Evolutionary conservation across 2,888 invertebrate species (phyloP).

Genomic region (Hyles lineata): DNA sequence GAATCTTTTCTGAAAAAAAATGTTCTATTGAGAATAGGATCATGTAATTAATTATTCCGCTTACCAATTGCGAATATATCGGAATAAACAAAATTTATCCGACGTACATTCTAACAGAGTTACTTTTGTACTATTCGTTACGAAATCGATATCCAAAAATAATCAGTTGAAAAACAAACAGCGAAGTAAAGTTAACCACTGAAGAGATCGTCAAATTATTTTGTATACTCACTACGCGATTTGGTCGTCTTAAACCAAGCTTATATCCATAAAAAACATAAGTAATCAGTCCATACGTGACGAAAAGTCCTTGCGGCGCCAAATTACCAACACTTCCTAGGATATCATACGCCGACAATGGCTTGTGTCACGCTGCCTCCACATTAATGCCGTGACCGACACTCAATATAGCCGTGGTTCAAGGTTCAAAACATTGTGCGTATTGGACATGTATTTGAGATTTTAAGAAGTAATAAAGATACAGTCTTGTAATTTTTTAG

Average conservation of each 20-base stretch:
- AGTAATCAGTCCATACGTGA: background rate
- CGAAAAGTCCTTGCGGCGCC: conserved; percentile 48
- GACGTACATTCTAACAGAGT: no score
- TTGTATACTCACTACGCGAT: background rate
- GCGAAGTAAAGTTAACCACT: no score
- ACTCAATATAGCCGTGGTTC: conserved; percentile 74
- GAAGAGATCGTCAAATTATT: background rate
- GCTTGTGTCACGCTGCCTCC: conserved; percentile 59
- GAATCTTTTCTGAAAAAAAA: no score
- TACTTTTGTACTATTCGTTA: no score
- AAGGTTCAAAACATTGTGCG: conserved; percentile 58
- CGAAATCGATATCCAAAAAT: no score
- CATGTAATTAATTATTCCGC: no score
- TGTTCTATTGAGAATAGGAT: no score
- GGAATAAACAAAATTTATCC: no score
- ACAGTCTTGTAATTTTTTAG: background rate
- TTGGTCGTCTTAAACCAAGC: background rate
- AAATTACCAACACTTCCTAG: conserved; percentile 56
- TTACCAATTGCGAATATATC: no score
- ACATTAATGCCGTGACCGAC: conserved; percentile 71
- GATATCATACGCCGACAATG: conserved; percentile 56
- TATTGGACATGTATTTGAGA: conserved; percentile 37
- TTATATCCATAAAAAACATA: conserved; percentile 19
- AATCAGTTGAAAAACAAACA: no score
- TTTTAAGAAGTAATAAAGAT: background rate